phyloP scores from a whole-genome alignment of 1,140 invertebrate genomes.

The Drosophila persimilis region DNA sequence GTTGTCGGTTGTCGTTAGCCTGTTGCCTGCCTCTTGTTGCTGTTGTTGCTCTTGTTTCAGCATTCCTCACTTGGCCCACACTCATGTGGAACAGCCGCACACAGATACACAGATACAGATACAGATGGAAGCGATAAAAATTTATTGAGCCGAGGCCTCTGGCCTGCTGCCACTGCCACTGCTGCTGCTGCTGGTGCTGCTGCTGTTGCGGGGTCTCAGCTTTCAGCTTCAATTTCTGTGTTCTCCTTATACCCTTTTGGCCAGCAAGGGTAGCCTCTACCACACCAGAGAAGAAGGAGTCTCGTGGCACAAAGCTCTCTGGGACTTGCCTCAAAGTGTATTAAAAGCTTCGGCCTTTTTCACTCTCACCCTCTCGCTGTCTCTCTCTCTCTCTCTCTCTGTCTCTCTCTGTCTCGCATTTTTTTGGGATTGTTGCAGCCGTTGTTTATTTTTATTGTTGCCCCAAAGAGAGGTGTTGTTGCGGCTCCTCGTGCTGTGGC shows the following conservation, averaged over 20 bases:
- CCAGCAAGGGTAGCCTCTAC: too few species aligned
- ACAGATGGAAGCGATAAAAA: conserved; percentile 59
- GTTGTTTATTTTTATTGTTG: conserved; percentile 79
- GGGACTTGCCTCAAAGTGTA: too few species aligned
- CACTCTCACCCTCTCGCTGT: conserved; percentile 1
- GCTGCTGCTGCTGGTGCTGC: conserved; percentile 24
- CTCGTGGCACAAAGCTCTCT: too few species aligned
- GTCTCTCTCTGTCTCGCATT: conserved; percentile 41
- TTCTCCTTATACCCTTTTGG: conserved; percentile 52
- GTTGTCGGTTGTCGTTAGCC: conserved; percentile 50
- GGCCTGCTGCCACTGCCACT: conserved; percentile 36
- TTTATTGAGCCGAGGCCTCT: conserved; percentile 76
- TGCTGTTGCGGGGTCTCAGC: conserved; percentile 26
- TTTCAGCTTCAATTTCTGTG: conserved; percentile 49
- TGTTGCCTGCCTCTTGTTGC: conserved; percentile 50
- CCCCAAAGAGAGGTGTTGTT: conserved; percentile 52
- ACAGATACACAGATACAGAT: conserved; percentile 45
- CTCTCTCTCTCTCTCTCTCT: conserved; percentile 12
- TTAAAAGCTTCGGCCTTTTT: conserved; percentile 21
- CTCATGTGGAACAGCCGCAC: conserved; percentile 11
- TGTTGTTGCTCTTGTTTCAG: conserved; percentile 73
- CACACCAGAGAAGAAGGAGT: too few species aligned
- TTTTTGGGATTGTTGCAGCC: conserved; percentile 45
- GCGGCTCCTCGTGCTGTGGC: conserved; percentile 23
- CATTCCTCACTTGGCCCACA: conserved; percentile 60